Evolutionary conservation across 2,113 vertebrate genomes (phyloP).

Genomic region (Erpornis zantholeuca): DNA sequence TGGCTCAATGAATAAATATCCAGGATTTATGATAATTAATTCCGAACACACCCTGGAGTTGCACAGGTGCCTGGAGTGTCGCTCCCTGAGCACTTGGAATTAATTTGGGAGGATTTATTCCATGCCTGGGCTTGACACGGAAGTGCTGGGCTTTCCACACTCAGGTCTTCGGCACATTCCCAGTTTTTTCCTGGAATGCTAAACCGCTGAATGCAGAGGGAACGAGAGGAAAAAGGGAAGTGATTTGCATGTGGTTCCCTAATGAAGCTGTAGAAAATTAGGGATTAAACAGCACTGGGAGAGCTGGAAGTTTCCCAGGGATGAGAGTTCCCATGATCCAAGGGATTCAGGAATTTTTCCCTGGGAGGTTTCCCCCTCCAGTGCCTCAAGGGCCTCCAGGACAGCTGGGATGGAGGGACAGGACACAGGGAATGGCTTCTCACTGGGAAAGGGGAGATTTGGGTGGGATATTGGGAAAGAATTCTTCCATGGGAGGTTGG

Average conservation of each 20-base stretch:
- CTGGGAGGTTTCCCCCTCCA: background rate
- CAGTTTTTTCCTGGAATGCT: background rate
- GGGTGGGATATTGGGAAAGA: background rate
- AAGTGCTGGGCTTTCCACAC: background rate
- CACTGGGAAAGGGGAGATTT: background rate
- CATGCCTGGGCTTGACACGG: background rate
- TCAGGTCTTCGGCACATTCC: background rate
- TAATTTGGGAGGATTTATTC: background rate
- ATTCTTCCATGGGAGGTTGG: fast-evolving
- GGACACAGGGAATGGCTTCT: background rate
- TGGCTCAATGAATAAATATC: background rate
- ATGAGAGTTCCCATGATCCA: background rate
- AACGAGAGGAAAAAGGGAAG: background rate
- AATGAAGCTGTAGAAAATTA: background rate
- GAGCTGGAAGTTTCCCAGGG: background rate
- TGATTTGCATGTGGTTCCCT: background rate
- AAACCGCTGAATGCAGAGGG: background rate
- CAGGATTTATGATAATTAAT: background rate
- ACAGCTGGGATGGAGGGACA: background rate
- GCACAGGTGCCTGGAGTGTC: background rate
- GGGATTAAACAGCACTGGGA: background rate
- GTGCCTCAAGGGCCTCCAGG: background rate
- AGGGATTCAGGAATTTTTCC: background rate
- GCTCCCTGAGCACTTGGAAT: background rate
- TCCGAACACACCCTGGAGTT: background rate